phyloP scores from a whole-genome alignment of 2,797 vertebrate genomes.

The Cebuella pygmaea region DNA sequence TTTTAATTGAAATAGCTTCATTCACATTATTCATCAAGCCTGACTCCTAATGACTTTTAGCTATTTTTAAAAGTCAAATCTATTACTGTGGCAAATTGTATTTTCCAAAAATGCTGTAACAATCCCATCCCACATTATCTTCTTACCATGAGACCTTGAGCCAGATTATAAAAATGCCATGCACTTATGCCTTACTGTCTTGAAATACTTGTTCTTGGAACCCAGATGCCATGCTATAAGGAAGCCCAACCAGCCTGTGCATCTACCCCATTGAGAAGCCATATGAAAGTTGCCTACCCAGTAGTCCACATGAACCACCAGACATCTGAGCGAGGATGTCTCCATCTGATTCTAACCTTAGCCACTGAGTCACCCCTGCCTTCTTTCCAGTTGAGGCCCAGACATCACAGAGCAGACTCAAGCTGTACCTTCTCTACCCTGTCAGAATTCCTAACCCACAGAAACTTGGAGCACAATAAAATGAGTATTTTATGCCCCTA shows the following conservation, averaged over 20 bases:
- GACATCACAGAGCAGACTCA: background rate
- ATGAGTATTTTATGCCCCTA: background rate
- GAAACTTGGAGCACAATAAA: background rate
- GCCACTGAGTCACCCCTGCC: background rate
- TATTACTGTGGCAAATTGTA: background rate
- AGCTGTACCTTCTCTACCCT: background rate
- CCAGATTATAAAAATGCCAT: background rate
- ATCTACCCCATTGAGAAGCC: background rate
- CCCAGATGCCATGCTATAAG: background rate
- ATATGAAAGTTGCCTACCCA: background rate
- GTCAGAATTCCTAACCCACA: background rate
- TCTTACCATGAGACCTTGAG: background rate
- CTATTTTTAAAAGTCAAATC: conserved; percentile 44
- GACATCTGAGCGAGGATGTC: background rate
- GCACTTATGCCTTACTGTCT: background rate
- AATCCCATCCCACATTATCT: background rate
- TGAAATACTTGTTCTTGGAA: background rate
- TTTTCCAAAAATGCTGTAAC: background rate
- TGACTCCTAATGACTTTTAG: background rate
- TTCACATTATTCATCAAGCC: conserved; percentile 2
- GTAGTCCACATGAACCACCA: background rate
- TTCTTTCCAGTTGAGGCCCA: background rate
- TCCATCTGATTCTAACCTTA: background rate
- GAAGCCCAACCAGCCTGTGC: background rate
- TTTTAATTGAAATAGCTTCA: background rate